These are phyloP conservation scores for Frankliniella intonsa DNA, from an alignment of 2,888 invertebrate species.

Conservation along the genomic window DNA sequence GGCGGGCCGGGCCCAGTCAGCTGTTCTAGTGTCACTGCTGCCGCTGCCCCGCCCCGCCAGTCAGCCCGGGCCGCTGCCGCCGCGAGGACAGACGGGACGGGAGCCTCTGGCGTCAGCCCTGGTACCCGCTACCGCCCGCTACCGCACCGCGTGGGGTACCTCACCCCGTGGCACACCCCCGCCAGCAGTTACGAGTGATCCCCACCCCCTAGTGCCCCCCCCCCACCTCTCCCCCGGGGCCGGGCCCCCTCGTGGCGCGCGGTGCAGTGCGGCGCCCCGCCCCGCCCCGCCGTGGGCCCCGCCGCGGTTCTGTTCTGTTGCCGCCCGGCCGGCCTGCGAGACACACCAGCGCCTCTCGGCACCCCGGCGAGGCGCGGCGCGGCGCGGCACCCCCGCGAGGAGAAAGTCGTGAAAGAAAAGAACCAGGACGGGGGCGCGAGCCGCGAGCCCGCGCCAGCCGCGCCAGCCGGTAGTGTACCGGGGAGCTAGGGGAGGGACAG, in stretches of 20 bases:
- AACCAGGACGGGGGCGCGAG: too few relatives aligned
- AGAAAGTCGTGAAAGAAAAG: too few relatives aligned
- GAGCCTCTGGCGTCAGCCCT: neutral
- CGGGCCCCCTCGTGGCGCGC: neutral
- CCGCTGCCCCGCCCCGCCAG: neutral
- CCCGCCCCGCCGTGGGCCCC: neutral
- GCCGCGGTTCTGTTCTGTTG: neutral
- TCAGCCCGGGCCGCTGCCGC: neutral
- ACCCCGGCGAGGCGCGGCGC: neutral
- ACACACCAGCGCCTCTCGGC: neutral
- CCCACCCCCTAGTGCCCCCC: too few relatives aligned
- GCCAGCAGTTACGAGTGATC: neutral
- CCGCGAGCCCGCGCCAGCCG: too few relatives aligned
- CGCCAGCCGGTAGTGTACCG: too few relatives aligned
- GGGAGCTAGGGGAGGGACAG: too few relatives aligned
- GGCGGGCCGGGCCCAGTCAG: neutral
- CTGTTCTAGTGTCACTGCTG: slow-evolving; percentile 2
- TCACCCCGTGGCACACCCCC: neutral
- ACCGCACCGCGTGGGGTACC: neutral
- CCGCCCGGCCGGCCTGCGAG: neutral
- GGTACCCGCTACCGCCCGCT: neutral
- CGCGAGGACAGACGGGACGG: neutral
- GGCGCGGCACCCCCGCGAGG: neutral
- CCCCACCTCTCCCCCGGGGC: neutral
- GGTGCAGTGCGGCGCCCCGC: neutral